A percentile compares a stretch with the other conserved stretches of the same genome.
Evolutionary conservation across 2,113 vertebrate species (phyloP).

Genomic region (Crotalus helleri): DNA sequence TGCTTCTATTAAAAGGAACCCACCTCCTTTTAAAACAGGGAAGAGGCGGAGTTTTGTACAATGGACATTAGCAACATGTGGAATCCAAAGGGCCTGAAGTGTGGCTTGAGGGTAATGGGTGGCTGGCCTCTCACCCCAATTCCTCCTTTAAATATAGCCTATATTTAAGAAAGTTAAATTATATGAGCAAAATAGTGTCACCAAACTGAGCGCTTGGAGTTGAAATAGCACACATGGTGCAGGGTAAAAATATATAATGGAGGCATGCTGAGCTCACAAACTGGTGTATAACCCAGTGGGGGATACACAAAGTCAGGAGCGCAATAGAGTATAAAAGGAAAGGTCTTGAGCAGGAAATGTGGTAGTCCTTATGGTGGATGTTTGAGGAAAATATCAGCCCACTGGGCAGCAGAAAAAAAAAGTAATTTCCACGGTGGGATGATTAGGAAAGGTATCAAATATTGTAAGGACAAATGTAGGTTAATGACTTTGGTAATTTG

Average conservation of each 20-base stretch:
- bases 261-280: not conserved
- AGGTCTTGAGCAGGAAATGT: not conserved
- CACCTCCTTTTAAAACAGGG: slow-evolving; percentile 50
- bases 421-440: not conserved
- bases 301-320: not conserved
- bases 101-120: slow-evolving; percentile 53
- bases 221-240: not conserved
- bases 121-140: slow-evolving; percentile 48
- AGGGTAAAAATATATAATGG: not conserved
- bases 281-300: not conserved
- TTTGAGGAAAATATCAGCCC: not conserved
- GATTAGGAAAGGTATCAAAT: not conserved
- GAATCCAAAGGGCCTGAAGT: slow-evolving; percentile 47
- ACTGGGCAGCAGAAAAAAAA: not conserved
- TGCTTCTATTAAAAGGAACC: slow-evolving; percentile 60
- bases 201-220: not conserved
- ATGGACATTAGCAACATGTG: slow-evolving; percentile 27
- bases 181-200: not conserved
- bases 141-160: not conserved
- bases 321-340: not conserved
- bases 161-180: not conserved
- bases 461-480: not conserved
- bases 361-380: not conserved
- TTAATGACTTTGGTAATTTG: not conserved
- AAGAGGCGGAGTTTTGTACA: slow-evolving; percentile 34